A percentile compares a stretch with the other conserved stretches of the same genome.
These are phyloP conservation scores for Uromys caudimaculatus DNA, from an alignment of 2,797 vertebrate genomes.

Conservation along the genomic window DNA sequence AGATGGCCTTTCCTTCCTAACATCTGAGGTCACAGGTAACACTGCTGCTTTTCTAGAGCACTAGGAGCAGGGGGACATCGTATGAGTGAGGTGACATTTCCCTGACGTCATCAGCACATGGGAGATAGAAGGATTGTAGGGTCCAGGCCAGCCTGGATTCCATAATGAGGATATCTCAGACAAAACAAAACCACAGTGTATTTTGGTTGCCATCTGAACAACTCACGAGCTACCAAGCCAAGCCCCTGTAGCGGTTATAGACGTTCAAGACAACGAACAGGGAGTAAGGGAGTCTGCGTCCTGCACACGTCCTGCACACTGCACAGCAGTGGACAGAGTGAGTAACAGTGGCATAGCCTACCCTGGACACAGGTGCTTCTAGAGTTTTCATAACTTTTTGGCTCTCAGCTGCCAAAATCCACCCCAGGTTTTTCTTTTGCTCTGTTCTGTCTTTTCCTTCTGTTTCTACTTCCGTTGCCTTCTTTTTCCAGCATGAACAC, in stretches of 20 bases:
- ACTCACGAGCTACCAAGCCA: not conserved
- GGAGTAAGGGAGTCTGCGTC: not conserved
- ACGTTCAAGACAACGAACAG: not conserved
- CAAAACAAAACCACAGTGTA: not conserved
- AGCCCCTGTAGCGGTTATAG: not conserved
- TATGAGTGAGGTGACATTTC: not conserved
- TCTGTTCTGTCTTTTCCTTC: slow-evolving; percentile 29
- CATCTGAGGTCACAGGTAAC: not conserved
- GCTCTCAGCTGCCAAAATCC: not conserved
- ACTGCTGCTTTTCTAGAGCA: not conserved
- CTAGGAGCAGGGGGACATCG: not conserved
- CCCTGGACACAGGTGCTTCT: not conserved
- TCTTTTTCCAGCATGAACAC: not conserved
- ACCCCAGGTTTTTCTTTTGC: not conserved
- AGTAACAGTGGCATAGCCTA: not conserved
- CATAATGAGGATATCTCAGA: not conserved
- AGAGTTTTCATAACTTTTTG: slow-evolving; percentile 11
- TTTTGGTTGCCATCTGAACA: not conserved
- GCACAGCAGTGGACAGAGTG: not conserved
- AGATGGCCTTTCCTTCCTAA: not conserved
- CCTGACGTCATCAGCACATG: not conserved
- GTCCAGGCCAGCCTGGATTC: not conserved
- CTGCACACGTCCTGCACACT: not conserved
- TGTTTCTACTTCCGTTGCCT: not conserved
- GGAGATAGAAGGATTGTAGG: not conserved